These are phyloP conservation scores for Turritopsis rubra DNA, from an alignment of 30 jellyfish, hydroid and myxozoan genomes.

Conservation along the genomic window DNA sequence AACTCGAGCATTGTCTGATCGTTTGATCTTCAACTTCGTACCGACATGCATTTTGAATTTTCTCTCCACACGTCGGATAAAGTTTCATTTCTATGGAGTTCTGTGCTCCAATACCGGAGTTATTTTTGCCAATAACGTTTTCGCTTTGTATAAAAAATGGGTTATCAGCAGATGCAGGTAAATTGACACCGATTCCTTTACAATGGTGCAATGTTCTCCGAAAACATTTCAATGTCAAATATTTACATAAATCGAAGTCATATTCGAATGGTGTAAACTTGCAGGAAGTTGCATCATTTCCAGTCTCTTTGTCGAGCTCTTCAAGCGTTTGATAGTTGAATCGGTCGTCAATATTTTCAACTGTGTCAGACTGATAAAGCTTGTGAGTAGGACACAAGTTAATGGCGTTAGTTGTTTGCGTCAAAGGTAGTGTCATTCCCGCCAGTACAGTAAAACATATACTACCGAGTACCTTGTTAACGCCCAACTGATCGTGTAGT, in stretches of 20 bases:
- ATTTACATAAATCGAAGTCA: background rate
- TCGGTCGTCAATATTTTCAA: background rate
- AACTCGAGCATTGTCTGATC: background rate
- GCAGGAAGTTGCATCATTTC: background rate
- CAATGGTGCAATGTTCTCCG: background rate
- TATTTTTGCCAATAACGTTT: background rate
- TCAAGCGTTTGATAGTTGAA: background rate
- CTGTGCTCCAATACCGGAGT: background rate
- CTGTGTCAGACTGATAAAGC: background rate
- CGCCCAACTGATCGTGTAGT: background rate
- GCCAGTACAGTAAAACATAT: background rate
- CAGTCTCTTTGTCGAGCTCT: background rate
- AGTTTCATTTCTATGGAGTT: background rate
- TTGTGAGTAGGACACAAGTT: conserved; percentile 10
- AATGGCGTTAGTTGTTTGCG: background rate
- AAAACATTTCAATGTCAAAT: background rate
- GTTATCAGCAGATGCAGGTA: background rate
- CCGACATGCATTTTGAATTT: background rate
- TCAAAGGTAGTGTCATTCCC: background rate
- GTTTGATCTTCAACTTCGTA: background rate
- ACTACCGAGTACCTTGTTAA: background rate
- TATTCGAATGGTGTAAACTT: background rate
- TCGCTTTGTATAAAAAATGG: background rate
- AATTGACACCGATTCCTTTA: background rate
- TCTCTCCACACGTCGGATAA: background rate